Percentiles rank a stretch among this genome's conserved stretches.
Evolutionary conservation across 2,113 vertebrate genomes (phyloP).

Genomic region (Coregonus clupeaformis): DNA sequence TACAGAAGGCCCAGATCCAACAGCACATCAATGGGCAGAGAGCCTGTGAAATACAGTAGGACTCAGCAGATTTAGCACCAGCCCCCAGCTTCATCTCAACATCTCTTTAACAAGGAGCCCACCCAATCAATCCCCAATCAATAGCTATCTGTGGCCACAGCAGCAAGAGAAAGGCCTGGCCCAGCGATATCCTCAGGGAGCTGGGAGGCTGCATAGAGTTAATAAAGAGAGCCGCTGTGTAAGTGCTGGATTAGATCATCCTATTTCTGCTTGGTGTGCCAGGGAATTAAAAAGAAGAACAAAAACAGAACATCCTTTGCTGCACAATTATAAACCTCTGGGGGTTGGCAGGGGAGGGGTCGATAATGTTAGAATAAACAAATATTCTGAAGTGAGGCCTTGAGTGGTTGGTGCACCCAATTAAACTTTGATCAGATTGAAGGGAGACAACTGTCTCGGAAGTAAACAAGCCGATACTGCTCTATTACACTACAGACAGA

Average conservation of each 20-base stretch:
- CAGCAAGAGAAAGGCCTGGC: background rate
- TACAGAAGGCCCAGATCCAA: background rate
- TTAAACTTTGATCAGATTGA: slow-evolving; percentile 35
- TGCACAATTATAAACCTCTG: slow-evolving; percentile 28
- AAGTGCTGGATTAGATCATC: slow-evolving; percentile 38
- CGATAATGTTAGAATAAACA: slow-evolving; percentile 56
- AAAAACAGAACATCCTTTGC: slow-evolving; percentile 24
- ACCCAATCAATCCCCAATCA: slow-evolving; percentile 69
- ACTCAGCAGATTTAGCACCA: slow-evolving; percentile 69
- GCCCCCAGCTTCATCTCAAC: slow-evolving; percentile 56
- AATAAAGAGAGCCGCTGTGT: slow-evolving; percentile 2
- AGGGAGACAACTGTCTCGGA: slow-evolving; percentile 50
- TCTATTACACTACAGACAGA: slow-evolving; percentile 46
- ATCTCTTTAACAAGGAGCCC: slow-evolving; percentile 68
- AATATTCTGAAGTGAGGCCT: slow-evolving; percentile 34
- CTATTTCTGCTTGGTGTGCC: slow-evolving; percentile 27
- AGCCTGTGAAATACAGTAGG: slow-evolving; percentile 25
- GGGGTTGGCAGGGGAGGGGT: slow-evolving; percentile 41
- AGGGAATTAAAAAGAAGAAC: slow-evolving; percentile 53
- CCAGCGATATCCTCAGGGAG: no score
- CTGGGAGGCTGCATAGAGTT: no score
- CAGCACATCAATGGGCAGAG: background rate
- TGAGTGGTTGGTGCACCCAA: slow-evolving; percentile 6
- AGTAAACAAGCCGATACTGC: slow-evolving; percentile 62
- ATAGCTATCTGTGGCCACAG: slow-evolving; percentile 58